Percentiles rank a stretch among this genome's conserved stretches.
Conservation (phyloP, 2,113 vertebrate species). For the Laticauda laticaudata region DNA sequence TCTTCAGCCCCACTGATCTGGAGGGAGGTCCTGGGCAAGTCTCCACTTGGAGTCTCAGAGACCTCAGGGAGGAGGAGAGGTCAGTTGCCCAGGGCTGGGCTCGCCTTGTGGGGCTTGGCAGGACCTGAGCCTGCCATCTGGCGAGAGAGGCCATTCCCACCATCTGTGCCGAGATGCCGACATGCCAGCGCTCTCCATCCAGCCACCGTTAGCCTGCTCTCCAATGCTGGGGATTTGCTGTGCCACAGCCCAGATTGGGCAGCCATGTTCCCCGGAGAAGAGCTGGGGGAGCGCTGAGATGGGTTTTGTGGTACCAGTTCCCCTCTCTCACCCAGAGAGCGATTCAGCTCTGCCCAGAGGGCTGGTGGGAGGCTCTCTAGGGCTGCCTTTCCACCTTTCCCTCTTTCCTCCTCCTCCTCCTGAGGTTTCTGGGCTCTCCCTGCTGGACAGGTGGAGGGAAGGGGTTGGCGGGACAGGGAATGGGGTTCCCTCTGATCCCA, state of each 20-base stretch:
- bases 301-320: background rate
- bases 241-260: background rate
- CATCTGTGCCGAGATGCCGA: background rate
- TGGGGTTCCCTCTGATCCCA: background rate
- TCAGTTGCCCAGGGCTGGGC: background rate
- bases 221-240: background rate
- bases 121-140: background rate
- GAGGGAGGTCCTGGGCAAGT: background rate
- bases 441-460: background rate
- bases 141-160: background rate
- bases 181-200: background rate
- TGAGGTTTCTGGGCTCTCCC: background rate
- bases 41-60: background rate
- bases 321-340: background rate
- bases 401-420: background rate
- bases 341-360: background rate
- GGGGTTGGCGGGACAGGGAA: background rate
- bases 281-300: background rate
- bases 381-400: background rate
- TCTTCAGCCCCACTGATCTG: background rate
- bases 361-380: background rate
- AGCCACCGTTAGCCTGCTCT: background rate
- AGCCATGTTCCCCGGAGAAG: background rate
- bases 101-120: too few relatives aligned
- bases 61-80: background rate